A percentile compares a stretch with the other conserved stretches of the same genome.
Evolutionary conservation across 1,140 invertebrate species (phyloP).

Genomic region (Drosophila arizonae): DNA sequence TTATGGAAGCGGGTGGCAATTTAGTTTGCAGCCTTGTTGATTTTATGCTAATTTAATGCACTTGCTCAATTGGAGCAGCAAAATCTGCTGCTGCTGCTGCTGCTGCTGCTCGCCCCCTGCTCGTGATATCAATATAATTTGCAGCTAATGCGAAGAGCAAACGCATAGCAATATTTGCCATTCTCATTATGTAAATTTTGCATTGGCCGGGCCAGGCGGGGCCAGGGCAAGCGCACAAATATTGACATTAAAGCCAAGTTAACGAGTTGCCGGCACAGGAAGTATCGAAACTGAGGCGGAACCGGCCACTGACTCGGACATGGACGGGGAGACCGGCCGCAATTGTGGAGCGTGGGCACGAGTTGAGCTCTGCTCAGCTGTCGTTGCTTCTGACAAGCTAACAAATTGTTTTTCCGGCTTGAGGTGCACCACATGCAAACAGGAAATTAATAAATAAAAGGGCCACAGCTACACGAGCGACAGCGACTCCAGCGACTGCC

Average conservation of each 20-base stretch:
- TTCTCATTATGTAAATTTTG: slow-evolving; percentile 74
- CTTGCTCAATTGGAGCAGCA: slow-evolving; percentile 25
- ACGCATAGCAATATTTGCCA: slow-evolving; percentile 61
- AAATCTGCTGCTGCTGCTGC: not conserved
- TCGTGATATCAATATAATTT: slow-evolving; percentile 72
- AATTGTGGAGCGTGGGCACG: slow-evolving; percentile 10
- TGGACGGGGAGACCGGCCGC: slow-evolving; percentile 21
- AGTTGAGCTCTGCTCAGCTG: slow-evolving; percentile 13
- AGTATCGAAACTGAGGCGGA: slow-evolving; percentile 31
- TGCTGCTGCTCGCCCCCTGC: not conserved
- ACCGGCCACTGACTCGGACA: slow-evolving; percentile 47
- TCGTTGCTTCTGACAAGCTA: slow-evolving; percentile 75
- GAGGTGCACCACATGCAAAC: slow-evolving; percentile 76
- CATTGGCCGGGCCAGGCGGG: slow-evolving; percentile 7
- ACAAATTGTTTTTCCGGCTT: slow-evolving; percentile 78
- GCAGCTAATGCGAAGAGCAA: slow-evolving; percentile 66
- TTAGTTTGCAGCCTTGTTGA: slow-evolving; percentile 50
- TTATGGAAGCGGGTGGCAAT: slow-evolving; percentile 42
- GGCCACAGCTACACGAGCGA: slow-evolving; percentile 9
- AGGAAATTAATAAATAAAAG: slow-evolving; percentile 79
- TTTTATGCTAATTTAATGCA: slow-evolving; percentile 80
- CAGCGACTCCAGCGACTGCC: not conserved
- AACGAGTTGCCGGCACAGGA: slow-evolving; percentile 56
- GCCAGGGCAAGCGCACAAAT: slow-evolving; percentile 21
- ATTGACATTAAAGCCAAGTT: slow-evolving; percentile 64